phyloP scores from a whole-genome alignment of 2,888 invertebrate genomes.

The Imbricaverruca yamaguchii region DNA sequence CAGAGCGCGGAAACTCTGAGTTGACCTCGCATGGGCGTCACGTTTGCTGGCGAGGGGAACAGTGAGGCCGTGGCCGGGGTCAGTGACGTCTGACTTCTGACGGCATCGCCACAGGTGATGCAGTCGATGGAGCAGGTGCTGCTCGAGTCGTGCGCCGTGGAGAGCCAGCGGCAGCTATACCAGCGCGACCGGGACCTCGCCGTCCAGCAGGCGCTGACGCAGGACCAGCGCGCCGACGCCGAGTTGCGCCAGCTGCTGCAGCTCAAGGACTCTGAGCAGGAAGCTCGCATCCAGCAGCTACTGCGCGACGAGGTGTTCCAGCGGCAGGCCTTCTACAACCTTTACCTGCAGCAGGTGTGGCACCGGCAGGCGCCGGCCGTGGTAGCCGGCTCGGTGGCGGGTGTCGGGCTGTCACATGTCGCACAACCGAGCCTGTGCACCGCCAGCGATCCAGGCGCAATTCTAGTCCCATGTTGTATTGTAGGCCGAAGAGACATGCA shows the following conservation, averaged over 20 bases:
- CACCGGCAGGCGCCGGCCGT: too few relatives aligned
- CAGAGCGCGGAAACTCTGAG: too few relatives aligned
- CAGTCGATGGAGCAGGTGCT: not conserved
- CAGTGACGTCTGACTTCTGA: too few relatives aligned
- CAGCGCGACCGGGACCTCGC: not conserved
- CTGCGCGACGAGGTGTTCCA: constrained; percentile 62
- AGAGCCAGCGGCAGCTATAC: not conserved
- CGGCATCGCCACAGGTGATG: not conserved
- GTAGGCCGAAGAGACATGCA: too few relatives aligned
- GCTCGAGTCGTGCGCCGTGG: not conserved
- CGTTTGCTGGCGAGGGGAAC: too few relatives aligned
- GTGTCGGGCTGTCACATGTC: too few relatives aligned
- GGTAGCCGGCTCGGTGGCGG: too few relatives aligned
- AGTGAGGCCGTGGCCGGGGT: too few relatives aligned
- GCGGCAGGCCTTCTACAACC: constrained; percentile 60
- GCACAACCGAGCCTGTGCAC: too few relatives aligned
- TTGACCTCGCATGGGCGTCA: too few relatives aligned
- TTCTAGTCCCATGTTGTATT: too few relatives aligned
- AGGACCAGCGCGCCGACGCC: not conserved
- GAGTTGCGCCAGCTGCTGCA: constrained; percentile 15
- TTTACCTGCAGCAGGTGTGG: constrained; percentile 43
- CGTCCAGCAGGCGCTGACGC: not conserved
- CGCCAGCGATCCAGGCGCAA: too few relatives aligned
- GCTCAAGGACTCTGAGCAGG: constrained; percentile 43
- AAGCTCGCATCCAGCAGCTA: constrained; percentile 53